Base-by-base conservation (phyloP, 2,797 vertebrate genomes). In the Fundulus diaphanus region DNA sequence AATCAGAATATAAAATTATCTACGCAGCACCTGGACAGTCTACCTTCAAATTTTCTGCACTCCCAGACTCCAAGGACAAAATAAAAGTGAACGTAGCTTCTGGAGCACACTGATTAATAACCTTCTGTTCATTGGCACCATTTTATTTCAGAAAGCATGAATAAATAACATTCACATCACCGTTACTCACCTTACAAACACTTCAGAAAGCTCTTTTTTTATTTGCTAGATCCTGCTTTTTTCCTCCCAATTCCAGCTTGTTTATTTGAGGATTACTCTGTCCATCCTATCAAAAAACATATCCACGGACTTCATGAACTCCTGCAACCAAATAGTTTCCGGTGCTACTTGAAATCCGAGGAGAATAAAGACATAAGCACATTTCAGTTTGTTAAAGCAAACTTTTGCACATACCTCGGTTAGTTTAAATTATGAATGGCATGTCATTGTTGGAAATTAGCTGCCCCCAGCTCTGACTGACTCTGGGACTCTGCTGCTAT, bases 401-500 rank as follows among this genome's bases (percentile, higher is more conserved):
- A 54, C 11, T 18, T 66, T 9, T 52, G 29, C 24, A 61, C 46
- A 27, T 56, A 8, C 8, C 29, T 40, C 7, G 42, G 24, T 48
- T 59, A 5, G 40, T 76, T 65, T 66, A n/a, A 63, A 54, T 65
- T 67, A 35, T 68, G 33, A 40, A 35, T 71, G n/a, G 37, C 27
- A 37, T 67, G 63, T 46, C 52, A 65, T 74, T 74, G 52, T 77
- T 73, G 70, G 35, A 82, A 85, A 86, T 83, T 46, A 76, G 63
- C 66, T 75, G 70, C 72, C 71, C 69, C 82, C 61, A 57, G 56
- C 46, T 86, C 56, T 76, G 81, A 74, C 74, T 79, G 73, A 88
- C 72, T 85, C 67, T 4, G 5, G 72, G 77, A 78, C 73, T 74
- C 46, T 61, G 24, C 22, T 77, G 66, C 42, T 80, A 49, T 81